Conservation (phyloP, 37 sponge, comb jelly and placozoan species). For the Cladorhizidae sp. region DNA sequence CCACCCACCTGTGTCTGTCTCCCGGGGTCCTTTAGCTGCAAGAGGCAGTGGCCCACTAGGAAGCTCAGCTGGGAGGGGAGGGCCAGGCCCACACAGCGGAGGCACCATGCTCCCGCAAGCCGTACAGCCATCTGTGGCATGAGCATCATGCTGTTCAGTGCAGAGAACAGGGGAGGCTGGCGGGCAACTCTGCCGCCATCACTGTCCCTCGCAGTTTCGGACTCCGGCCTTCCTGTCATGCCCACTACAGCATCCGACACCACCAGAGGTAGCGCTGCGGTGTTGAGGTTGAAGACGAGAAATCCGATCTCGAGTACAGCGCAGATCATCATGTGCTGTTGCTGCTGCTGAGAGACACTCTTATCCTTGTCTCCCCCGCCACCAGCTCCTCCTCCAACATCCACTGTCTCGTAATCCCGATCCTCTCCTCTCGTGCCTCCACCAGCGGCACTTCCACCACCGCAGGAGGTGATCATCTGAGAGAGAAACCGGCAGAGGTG, state of each 20-base stretch:
- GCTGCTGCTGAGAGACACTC: background rate
- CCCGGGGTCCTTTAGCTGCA: conserved; percentile 25
- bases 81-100: conserved; percentile 82
- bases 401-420: background rate
- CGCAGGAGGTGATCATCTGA: background rate
- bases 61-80: conserved; percentile 87
- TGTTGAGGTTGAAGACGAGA: conserved; percentile 75
- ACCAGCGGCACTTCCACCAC: background rate
- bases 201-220: background rate
- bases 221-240: background rate
- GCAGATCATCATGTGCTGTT: conserved; percentile 78
- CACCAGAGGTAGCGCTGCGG: conserved; percentile 77
- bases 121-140: conserved; percentile 67
- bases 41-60: conserved; percentile 73
- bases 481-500: conserved; percentile 68
- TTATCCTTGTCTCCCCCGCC: conserved; percentile 5
- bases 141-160: conserved; percentile 58
- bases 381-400: conserved; percentile 1
- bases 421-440: background rate
- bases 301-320: conserved; percentile 60
- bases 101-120: conserved; percentile 87
- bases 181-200: background rate
- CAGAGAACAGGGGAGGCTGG: conserved; percentile 52
- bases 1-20: conserved; percentile 15
- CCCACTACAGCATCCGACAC: conserved; percentile 16